phyloP scores from a whole-genome alignment of 2,888 invertebrate genomes.

The Stenodema calcarata region DNA sequence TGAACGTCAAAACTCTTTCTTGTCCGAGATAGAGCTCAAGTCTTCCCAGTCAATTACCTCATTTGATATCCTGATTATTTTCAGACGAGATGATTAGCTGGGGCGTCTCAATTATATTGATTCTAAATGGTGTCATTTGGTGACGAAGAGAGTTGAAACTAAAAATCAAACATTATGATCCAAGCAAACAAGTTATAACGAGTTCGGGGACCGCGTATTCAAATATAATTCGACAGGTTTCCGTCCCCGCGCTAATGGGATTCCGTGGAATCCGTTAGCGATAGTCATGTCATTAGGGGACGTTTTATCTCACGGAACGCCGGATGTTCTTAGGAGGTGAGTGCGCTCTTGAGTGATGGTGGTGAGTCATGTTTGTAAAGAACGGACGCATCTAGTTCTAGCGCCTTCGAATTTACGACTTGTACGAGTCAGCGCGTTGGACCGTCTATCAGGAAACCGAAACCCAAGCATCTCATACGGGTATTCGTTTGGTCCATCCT shows the following conservation, averaged over 20 bases:
- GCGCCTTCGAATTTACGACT: neutral
- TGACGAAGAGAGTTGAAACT: neutral
- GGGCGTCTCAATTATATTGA: no score
- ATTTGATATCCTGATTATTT: no score
- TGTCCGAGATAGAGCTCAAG: no score
- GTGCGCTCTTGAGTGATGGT: neutral
- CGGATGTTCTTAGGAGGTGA: neutral
- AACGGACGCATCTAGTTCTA: neutral
- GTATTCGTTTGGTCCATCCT: no score
- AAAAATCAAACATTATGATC: neutral
- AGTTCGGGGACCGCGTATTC: neutral
- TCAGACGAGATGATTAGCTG: no score
- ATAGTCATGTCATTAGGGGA: neutral
- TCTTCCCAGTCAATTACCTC: no score
- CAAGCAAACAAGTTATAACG: neutral
- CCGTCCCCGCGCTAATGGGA: neutral
- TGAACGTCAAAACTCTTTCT: no score
- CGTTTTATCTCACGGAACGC: neutral
- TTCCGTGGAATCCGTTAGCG: neutral
- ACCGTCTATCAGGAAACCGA: neutral
- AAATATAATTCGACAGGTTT: no score
- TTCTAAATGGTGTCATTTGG: neutral
- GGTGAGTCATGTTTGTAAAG: neutral
- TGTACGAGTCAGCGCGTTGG: neutral
- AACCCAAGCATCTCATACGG: neutral